phyloP scores from a whole-genome alignment of 2,113 vertebrate species.

The Indri indri region DNA sequence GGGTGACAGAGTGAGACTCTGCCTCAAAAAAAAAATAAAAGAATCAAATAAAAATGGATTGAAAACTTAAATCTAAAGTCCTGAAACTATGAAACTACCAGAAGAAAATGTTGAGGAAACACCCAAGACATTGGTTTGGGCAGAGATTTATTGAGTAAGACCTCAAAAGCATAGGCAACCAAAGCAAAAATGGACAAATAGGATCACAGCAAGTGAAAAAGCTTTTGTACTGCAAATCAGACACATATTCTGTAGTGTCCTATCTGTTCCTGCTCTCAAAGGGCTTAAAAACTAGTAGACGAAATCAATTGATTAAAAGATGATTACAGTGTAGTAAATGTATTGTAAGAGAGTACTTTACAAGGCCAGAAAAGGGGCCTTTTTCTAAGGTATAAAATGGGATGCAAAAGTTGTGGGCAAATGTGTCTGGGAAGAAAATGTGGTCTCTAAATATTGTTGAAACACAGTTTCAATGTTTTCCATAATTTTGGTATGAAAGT shows the following conservation, averaged over 20 bases:
- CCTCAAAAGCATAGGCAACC: too few species aligned
- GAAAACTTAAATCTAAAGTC: too few species aligned
- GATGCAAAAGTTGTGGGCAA: not conserved
- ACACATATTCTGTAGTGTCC: not conserved
- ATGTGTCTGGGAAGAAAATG: not conserved
- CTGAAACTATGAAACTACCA: too few species aligned
- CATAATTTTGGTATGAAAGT: not conserved
- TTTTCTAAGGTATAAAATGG: not conserved
- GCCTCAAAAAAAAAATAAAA: too few species aligned
- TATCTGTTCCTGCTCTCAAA: not conserved
- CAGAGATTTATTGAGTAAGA: too few species aligned
- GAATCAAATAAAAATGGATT: too few species aligned
- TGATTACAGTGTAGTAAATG: not conserved
- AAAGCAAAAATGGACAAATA: too few species aligned
- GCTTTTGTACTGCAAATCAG: too few species aligned
- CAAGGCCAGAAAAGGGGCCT: not conserved
- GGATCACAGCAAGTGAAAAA: too few species aligned
- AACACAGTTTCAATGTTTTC: not conserved
- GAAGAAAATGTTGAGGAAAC: too few species aligned
- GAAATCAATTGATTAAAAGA: not conserved
- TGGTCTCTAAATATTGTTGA: not conserved
- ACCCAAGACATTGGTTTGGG: too few species aligned
- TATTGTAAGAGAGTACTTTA: not conserved
- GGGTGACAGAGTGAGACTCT: too few species aligned
- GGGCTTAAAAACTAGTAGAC: not conserved